phyloP scores from a whole-genome alignment of 2,113 vertebrate species.

The Ceratotherium simum region DNA sequence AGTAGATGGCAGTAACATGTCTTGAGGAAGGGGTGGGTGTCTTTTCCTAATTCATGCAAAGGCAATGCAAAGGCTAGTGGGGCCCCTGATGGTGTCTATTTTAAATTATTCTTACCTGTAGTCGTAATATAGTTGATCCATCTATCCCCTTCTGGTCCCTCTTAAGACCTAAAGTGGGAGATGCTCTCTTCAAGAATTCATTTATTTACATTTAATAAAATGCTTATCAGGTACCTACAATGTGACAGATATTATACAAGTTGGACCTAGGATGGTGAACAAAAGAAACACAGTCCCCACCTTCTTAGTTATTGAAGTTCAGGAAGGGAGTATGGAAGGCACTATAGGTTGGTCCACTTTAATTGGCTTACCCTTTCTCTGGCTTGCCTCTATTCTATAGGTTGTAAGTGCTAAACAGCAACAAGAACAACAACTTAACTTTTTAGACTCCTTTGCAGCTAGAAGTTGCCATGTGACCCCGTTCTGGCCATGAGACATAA shows the following conservation, averaged over 20 bases:
- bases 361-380: background rate
- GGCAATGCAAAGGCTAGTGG: background rate
- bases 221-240: background rate
- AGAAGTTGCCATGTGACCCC: background rate
- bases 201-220: conserved; percentile 22
- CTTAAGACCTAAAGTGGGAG: conserved; percentile 10
- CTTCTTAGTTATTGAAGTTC: conserved; percentile 32
- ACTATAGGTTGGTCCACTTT: background rate
- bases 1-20: conserved; percentile 63
- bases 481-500: background rate
- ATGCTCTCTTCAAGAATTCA: background rate
- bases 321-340: background rate
- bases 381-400: background rate
- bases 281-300: background rate
- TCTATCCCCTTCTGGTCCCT: background rate
- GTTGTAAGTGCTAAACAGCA: background rate
- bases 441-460: background rate
- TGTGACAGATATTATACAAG: background rate
- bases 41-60: conserved; percentile 43
- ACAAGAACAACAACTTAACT: background rate
- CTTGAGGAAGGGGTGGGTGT: conserved; percentile 31
- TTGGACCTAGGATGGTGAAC: background rate
- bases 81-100: background rate
- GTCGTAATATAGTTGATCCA: background rate
- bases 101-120: background rate